phyloP scores from a whole-genome alignment of 37 sponge, comb jelly and placozoan species.

The Chondrosia reniformis region DNA sequence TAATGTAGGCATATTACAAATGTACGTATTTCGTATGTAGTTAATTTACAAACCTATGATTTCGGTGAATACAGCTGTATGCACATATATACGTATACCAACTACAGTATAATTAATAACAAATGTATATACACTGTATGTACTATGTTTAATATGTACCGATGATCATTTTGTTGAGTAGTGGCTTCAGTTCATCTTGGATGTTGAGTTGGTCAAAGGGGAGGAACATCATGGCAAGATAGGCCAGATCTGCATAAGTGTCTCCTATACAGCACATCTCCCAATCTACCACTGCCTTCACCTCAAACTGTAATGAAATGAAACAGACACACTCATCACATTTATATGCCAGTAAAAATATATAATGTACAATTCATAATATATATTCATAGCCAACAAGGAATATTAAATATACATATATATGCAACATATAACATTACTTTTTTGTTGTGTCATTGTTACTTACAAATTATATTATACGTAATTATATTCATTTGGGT shows the following conservation, averaged over 20 bases:
- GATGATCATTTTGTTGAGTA: background rate
- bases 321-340: background rate
- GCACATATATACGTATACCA: too few species aligned
- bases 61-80: too few species aligned
- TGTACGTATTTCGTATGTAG: too few species aligned
- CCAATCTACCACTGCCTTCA: conserved; percentile 17
- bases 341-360: too few species aligned
- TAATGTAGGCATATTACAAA: too few species aligned
- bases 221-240: background rate
- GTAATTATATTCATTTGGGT: background rate
- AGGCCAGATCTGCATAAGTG: background rate
- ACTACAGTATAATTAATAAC: too few species aligned
- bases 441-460: too few species aligned
- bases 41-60: too few species aligned
- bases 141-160: background rate
- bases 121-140: too few species aligned
- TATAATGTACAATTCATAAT: background rate
- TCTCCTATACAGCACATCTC: conserved; percentile 6
- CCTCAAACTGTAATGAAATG: background rate
- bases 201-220: background rate
- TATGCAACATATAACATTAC: too few species aligned
- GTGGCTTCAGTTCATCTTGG: background rate
- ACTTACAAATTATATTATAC: too few species aligned
- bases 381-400: background rate
- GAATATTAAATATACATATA: background rate